phyloP scores from a whole-genome alignment of 2,888 invertebrate species.

The Cephus pulcher region DNA sequence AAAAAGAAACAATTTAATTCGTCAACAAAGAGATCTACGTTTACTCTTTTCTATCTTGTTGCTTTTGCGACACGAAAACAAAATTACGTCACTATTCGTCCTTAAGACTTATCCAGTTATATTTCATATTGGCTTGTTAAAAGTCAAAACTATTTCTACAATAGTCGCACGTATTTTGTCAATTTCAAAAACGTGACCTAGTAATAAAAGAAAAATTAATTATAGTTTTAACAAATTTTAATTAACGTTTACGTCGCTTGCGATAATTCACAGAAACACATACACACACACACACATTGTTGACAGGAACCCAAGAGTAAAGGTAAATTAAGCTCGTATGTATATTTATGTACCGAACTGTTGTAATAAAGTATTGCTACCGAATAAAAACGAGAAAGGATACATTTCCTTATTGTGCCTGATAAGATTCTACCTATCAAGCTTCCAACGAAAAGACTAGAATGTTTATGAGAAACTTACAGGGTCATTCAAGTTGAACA shows the following conservation, averaged over 20 bases:
- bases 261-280: slow-evolving; percentile 18
- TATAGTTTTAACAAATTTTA: slow-evolving; percentile 12
- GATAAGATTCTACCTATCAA: not conserved
- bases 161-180: not conserved
- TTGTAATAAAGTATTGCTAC: slow-evolving; percentile 64
- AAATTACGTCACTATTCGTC: not conserved
- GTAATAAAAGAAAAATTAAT: slow-evolving; percentile 14
- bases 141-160: not conserved
- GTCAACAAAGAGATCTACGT: not conserved
- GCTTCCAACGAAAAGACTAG: not conserved
- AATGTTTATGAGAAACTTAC: no score
- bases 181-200: not conserved
- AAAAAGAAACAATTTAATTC: not conserved
- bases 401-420: not conserved
- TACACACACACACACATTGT: slow-evolving; percentile 32
- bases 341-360: slow-evolving; percentile 65
- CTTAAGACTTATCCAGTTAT: not conserved
- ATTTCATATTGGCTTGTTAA: not conserved
- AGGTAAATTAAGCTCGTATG: slow-evolving; percentile 58
- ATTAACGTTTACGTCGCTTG: slow-evolving; percentile 9
- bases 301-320: slow-evolving; percentile 36
- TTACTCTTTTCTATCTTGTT: not conserved
- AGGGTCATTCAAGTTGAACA: not conserved
- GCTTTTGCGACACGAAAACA: no score
- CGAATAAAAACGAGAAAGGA: slow-evolving; percentile 38